Evolutionary conservation across 2,888 invertebrate species (phyloP).

Genomic region (Notocelia uddmanniana): DNA sequence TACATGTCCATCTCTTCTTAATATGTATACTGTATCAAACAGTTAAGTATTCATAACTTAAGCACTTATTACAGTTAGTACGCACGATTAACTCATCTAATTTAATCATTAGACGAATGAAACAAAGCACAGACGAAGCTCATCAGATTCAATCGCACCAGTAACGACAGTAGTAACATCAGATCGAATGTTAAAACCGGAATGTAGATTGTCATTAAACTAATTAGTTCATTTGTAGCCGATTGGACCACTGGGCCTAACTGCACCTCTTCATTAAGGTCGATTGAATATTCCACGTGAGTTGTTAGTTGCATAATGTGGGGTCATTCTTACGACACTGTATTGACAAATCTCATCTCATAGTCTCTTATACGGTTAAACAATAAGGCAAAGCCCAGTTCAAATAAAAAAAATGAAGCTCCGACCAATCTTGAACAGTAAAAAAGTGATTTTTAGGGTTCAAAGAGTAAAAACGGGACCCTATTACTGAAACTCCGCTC

Average conservation of each 20-base stretch:
- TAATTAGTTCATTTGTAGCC: conserved; percentile 41
- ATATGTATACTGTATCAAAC: neutral
- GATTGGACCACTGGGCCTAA: conserved; percentile 27
- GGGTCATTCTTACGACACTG: conserved; percentile 9
- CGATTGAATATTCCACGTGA: conserved; percentile 40
- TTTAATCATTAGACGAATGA: conserved; percentile 34
- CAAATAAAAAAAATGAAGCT: too few species aligned
- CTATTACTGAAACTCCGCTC: too few species aligned
- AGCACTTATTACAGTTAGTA: conserved; percentile 14
- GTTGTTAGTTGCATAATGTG: conserved; percentile 25
- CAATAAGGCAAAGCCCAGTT: too few species aligned
- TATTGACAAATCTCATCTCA: neutral
- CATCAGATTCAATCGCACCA: conserved; percentile 17
- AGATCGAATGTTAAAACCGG: conserved; percentile 5
- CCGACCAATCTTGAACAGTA: too few species aligned
- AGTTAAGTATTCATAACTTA: neutral
- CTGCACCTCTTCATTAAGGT: conserved; percentile 37
- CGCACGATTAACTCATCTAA: conserved; percentile 29
- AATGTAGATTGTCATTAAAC: conserved; percentile 41
- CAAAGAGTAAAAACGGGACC: too few species aligned
- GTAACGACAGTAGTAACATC: neutral
- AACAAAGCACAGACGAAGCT: conserved; percentile 20
- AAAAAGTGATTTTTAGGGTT: too few species aligned
- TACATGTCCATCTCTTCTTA: neutral
- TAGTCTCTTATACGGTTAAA: neutral